Base-by-base conservation (phyloP, 2,113 vertebrate species). In the Erinaceus europaeus region DNA sequence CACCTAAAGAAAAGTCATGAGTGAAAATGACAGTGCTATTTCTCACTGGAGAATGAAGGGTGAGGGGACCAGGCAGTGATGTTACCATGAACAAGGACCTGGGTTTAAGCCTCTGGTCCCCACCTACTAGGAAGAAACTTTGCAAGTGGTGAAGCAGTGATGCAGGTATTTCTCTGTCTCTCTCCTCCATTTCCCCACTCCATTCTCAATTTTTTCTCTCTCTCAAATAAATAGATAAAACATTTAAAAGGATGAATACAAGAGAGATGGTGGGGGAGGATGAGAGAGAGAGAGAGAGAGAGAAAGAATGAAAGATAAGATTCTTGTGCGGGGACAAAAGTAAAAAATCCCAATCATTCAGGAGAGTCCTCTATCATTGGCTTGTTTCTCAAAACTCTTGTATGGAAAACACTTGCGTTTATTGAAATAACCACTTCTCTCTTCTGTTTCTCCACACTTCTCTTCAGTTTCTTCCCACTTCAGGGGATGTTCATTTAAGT, bases 391-490 rank as follows among this genome's bases (percentile, higher is more conserved):
- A 68, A 65, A 93, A 78, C 2, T 62, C 34, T 14, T 34, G 20
- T 46, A 42, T 89, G 89, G 69, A 90, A 91, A 89, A 42, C 52
- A 77, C 14, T 36, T 55, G 44, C n/a, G n/a, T 72, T 86, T 57
- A 57, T 36, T 78, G 48, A 91, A 85, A 75, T 86, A 84, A 90
- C 90, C 92, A 88, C 84, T 86, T 94, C 77, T 69, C 17, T 71
- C 36, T 32, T 57, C 42, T 36, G 5, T 64, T 62, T 69, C n/a
- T 83, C 83, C 21, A 76, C 21, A 76, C 40, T 62, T 77, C 76
- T 81, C 61, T 53, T 90, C 67, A 83, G 53, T 67, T 48, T 78
- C 40, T 86, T 92, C 86, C 86, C 42, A 75, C 89, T 87, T 91
- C 20, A 44, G 36, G 65, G 29, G 32, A 68, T 38, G 59, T 9